Conservation (phyloP, 2,113 vertebrate species). For the Capricornis sumatraensis region DNA sequence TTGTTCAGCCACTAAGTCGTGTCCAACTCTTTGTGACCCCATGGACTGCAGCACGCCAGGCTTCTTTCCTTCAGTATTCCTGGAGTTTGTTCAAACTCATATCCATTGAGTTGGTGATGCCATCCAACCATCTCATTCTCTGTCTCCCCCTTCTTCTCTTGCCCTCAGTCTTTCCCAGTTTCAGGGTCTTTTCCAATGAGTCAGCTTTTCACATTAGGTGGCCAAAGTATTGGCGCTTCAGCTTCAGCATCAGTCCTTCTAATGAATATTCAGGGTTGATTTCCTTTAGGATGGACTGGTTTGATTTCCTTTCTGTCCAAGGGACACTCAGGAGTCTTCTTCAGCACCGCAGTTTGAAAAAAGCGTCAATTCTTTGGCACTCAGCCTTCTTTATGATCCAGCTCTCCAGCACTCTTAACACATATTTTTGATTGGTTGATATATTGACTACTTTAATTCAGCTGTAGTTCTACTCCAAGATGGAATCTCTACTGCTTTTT, state of each 20-base stretch:
- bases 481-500: neutral
- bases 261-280: neutral
- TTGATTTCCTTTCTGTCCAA: neutral
- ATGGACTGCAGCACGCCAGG: neutral
- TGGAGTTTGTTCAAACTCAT: neutral
- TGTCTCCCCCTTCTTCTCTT: neutral
- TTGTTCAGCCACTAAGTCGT: neutral
- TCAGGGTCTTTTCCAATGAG: neutral
- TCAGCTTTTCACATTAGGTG: neutral
- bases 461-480: neutral
- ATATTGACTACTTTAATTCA: neutral
- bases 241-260: neutral
- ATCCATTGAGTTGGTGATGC: neutral
- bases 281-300: neutral
- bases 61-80: neutral
- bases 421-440: neutral
- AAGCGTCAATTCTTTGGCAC: neutral
- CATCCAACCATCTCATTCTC: neutral
- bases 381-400: neutral
- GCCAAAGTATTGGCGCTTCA: neutral
- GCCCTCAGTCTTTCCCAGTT: neutral
- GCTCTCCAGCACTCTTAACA: neutral
- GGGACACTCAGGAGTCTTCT: neutral
- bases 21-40: neutral
- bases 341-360: neutral